Percentiles rank a stretch among this genome's conserved stretches.
Conservation (phyloP, 2,113 vertebrate genomes). For the Plectropomus leopardus region DNA sequence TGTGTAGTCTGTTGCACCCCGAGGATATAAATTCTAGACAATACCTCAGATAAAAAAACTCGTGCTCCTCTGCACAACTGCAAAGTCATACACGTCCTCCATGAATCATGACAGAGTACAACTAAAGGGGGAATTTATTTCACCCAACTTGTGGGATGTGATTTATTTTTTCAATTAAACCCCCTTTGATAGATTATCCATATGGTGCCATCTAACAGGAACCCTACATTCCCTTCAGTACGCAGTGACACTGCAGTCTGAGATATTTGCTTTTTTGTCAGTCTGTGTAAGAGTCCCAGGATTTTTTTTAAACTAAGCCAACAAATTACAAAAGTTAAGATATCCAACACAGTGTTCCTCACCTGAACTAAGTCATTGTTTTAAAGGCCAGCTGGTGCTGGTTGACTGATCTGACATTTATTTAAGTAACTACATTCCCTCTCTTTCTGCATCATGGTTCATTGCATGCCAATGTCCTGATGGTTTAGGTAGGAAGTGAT, state of each 20-base stretch:
- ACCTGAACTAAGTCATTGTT: constrained; percentile 51
- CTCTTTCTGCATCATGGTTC: constrained; percentile 38
- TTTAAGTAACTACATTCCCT: constrained; percentile 54
- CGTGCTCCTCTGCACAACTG: constrained; percentile 39
- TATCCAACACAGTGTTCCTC: constrained; percentile 19
- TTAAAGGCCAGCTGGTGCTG: constrained; percentile 53
- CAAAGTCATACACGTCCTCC: constrained; percentile 47
- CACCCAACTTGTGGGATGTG: constrained; percentile 56
- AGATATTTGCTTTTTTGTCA: constrained; percentile 27
- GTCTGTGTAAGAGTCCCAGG: neutral
- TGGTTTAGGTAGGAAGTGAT: constrained; percentile 14
- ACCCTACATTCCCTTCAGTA: neutral
- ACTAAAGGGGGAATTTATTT: constrained; percentile 59
- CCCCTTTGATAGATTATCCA: constrained; percentile 55
- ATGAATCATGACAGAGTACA: constrained; percentile 64
- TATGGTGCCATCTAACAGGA: constrained; percentile 22
- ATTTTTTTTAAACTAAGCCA: neutral
- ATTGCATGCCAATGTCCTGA: constrained; percentile 1
- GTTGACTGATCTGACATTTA: constrained; percentile 69
- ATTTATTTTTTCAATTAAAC: constrained; percentile 77
- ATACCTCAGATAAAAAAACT: constrained; percentile 44
- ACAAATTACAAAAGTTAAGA: constrained; percentile 16
- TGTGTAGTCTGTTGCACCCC: neutral
- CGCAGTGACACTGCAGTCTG: constrained; percentile 20
- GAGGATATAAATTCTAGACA: constrained; percentile 40